These are phyloP conservation scores for Helicoverpa armigera DNA, from an alignment of 1,140 invertebrate species.

Conservation along the genomic window DNA sequence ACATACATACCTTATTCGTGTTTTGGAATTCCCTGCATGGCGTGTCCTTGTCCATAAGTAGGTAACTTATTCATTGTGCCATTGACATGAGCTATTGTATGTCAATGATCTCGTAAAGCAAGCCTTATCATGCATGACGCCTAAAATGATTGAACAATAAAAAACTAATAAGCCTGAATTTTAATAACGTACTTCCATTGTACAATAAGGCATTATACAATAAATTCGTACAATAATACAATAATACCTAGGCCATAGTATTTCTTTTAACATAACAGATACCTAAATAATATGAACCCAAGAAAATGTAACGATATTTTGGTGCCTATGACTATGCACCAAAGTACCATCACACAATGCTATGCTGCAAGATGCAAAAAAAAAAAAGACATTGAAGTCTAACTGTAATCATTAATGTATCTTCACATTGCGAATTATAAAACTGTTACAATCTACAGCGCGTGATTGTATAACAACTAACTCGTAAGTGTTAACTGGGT, in stretches of 20 bases:
- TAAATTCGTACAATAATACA: too few species aligned
- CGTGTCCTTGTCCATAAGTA: conserved; percentile 38
- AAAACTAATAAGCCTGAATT: not conserved
- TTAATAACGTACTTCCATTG: not conserved
- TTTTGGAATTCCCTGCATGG: conserved; percentile 44
- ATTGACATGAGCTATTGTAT: conserved; percentile 45
- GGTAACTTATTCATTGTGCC: conserved; percentile 48
- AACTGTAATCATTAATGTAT: not conserved
- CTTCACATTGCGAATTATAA: not conserved
- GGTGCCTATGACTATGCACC: too few species aligned
- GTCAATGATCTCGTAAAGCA: conserved; percentile 48
- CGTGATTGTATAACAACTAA: not conserved
- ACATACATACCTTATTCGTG: not conserved
- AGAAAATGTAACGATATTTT: too few species aligned
- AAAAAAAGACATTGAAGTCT: not conserved
- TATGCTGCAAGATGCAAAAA: too few species aligned
- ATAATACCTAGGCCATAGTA: not conserved
- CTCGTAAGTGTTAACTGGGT: not conserved
- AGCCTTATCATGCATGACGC: not conserved
- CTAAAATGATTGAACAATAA: conserved; percentile 4
- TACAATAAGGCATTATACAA: too few species aligned
- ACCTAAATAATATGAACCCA: not conserved
- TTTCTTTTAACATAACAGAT: not conserved
- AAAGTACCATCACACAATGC: too few species aligned
- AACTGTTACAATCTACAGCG: not conserved